These are phyloP conservation scores for Trachemys scripta DNA, from an alignment of 2,113 vertebrate genomes.

Conservation along the genomic window DNA sequence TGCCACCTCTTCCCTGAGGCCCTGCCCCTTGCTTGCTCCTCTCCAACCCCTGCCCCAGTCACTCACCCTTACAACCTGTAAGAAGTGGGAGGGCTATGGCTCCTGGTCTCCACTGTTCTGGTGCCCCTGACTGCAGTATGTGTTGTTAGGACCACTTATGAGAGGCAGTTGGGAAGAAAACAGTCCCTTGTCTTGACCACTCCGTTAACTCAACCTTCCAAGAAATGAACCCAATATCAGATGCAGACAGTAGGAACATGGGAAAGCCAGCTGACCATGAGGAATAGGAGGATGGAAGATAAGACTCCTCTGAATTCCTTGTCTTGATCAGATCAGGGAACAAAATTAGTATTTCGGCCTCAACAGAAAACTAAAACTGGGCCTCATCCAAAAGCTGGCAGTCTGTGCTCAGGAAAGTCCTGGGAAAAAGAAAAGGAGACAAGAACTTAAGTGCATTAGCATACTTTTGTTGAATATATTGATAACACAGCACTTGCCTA, in stretches of 20 bases:
- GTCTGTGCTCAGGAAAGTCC: background rate
- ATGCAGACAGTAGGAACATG: background rate
- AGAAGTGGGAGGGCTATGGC: background rate
- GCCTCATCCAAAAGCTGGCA: background rate
- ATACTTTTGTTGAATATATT: background rate
- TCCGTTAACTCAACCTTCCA: background rate
- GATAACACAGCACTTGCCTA: background rate
- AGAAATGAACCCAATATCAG: background rate
- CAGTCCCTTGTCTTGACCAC: background rate
- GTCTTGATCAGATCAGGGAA: no score
- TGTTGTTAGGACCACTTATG: background rate
- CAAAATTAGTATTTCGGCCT: background rate
- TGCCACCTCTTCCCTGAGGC: no score
- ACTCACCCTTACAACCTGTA: no score
- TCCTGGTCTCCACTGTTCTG: no score
- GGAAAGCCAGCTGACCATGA: background rate
- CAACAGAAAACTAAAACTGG: background rate
- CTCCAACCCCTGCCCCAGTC: no score
- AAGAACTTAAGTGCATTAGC: background rate
- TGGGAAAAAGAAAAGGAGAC: background rate
- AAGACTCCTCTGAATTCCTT: background rate
- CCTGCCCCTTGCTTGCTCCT: no score
- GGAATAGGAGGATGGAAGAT: background rate
- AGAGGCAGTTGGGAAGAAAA: background rate
- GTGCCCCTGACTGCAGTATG: no score